phyloP scores from a whole-genome alignment of 2,888 invertebrate genomes.

The Cataglyphis cursor region DNA sequence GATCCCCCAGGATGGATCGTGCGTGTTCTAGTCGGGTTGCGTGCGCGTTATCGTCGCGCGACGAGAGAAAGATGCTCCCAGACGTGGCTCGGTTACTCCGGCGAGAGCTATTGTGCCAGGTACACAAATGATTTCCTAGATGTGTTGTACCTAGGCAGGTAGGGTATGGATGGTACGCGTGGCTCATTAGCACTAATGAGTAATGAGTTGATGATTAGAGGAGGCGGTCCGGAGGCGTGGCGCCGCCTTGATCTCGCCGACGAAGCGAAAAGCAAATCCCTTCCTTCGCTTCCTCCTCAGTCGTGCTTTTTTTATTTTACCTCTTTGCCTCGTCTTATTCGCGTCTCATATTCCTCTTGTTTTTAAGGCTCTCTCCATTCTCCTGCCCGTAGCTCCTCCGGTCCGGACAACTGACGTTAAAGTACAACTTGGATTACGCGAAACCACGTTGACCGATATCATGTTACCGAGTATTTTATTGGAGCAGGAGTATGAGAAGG shows the following conservation, averaged over 20 bases:
- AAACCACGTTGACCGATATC: constrained; percentile 61
- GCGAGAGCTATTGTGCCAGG: constrained; percentile 58
- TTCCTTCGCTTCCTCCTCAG: constrained; percentile 52
- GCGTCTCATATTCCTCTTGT: constrained; percentile 66
- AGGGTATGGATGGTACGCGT: constrained; percentile 81
- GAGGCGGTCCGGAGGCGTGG: constrained; percentile 86
- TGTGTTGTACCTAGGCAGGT: constrained; percentile 66
- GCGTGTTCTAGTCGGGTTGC: constrained; percentile 63
- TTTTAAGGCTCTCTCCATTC: constrained; percentile 60
- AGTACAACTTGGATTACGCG: constrained; percentile 63
- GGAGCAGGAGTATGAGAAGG: constrained; percentile 21
- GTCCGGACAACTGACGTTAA: constrained; percentile 58
- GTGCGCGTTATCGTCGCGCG: constrained; percentile 74
- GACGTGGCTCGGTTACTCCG: not conserved
- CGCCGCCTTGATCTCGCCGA: constrained; percentile 84
- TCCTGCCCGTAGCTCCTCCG: constrained; percentile 49
- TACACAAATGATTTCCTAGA: constrained; percentile 61
- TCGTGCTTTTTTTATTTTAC: constrained; percentile 41
- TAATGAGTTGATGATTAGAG: constrained; percentile 87
- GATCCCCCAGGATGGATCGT: constrained; percentile 58
- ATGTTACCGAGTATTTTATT: constrained; percentile 51
- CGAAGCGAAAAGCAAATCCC: constrained; percentile 80
- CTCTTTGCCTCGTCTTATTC: constrained; percentile 46
- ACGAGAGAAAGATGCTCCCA: not conserved
- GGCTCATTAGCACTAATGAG: constrained; percentile 87